Base-by-base conservation (phyloP, 2,888 invertebrate species). In the Lasioglossum oenotherae region DNA sequence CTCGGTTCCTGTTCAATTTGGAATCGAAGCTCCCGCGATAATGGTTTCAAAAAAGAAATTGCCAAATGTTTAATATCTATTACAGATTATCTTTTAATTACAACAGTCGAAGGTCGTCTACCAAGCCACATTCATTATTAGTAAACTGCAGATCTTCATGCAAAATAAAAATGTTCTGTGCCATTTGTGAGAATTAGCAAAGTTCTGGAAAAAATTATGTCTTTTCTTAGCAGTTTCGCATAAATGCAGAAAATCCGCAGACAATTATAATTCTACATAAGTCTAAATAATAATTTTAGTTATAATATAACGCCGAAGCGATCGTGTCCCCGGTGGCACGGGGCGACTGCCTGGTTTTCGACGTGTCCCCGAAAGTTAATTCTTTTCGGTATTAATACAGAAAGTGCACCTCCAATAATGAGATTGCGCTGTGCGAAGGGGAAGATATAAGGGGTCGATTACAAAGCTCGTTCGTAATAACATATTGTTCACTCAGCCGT, bases 301-400 rank as follows among this genome's bases (percentile, higher is more conserved):
- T 46, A 46, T 16, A 46, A 46, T 46, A 16, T 46, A 46, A 46
- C 19, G 35, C 4, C 35, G 23, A 35, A 35, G 35, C 19, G 69
- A 69, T 38, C 35, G 38, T 8, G 12, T 38, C 23, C 69, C 35
- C 23, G 67, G 10, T 35, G 8, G 31, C 6, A 35, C 19, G 19
- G 93, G 93, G 94, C 93, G 93, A 94, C 92, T 93, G 93, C 92
- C 93, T 53, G 93, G 94, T 94, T 92, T 94, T 92, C 93, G 91
- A 87, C 92, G 92, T 92, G 92, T 92, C 64, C 78, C 80, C 89
- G 92, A 94, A 94, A 94, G 93, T 94, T 94, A 94, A 94, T 95
- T 94, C 93, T 93, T 94, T 93, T 92, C 91, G 93, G 94, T 92
- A 95, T 94, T 94, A 94, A 94, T 94, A 94, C 93, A 90, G 91